Evolutionary conservation across 1,140 invertebrate species (phyloP).

Genomic region (Drosophila oshimai): DNA sequence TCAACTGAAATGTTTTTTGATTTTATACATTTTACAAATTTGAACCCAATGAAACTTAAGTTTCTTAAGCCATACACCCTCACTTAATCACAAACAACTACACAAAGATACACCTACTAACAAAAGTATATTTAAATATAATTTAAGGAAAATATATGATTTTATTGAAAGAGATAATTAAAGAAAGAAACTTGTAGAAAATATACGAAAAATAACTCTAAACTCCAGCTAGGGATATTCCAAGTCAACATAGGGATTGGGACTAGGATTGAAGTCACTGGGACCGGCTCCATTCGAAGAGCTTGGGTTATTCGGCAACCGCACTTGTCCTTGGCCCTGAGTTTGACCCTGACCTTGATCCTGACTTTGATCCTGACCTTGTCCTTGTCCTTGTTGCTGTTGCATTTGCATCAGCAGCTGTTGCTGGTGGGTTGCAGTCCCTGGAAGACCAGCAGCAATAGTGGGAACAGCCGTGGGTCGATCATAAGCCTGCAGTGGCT

Average conservation of each 20-base stretch:
- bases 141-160: background rate
- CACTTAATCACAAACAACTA: background rate
- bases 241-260: background rate
- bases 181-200: background rate
- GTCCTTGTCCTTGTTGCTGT: background rate
- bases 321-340: background rate
- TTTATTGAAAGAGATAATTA: background rate
- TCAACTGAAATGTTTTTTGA: background rate
- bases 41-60: slow-evolving; percentile 9
- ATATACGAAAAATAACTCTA: background rate
- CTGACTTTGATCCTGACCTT: background rate
- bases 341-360: background rate
- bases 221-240: background rate
- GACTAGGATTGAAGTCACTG: background rate
- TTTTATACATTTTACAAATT: slow-evolving; percentile 18
- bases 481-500: slow-evolving; percentile 62
- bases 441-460: slow-evolving; percentile 25
- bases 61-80: background rate
- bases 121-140: background rate
- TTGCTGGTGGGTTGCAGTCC: background rate
- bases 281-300: background rate
- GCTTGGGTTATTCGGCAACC: background rate
- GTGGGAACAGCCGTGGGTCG: slow-evolving; percentile 65
- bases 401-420: background rate
- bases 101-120: background rate